Conservation (phyloP, 2,888 invertebrate species). For the Chymomyza caudatula region DNA sequence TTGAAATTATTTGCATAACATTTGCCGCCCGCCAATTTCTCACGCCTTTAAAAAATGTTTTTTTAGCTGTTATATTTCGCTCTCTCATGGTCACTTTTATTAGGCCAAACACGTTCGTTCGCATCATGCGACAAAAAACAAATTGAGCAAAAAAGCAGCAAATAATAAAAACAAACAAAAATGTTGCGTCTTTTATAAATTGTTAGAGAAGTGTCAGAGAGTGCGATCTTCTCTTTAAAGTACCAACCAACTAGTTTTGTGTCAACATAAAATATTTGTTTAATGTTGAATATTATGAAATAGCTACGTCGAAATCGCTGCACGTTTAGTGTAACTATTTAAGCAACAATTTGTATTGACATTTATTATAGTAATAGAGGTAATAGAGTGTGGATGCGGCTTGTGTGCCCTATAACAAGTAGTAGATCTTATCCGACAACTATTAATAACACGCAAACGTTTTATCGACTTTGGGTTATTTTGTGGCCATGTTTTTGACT, state of each 20-base stretch:
- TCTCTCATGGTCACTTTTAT: constrained; percentile 32
- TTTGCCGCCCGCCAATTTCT: background rate
- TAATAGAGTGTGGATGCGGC: background rate
- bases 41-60: background rate
- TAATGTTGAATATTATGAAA: background rate
- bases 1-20: no score
- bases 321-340: background rate
- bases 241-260: background rate
- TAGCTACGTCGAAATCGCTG: background rate
- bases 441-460: background rate
- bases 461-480: background rate
- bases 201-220: background rate
- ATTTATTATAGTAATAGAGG: background rate
- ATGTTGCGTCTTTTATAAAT: no score
- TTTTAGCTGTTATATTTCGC: background rate
- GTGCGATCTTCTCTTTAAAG: background rate
- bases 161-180: constrained; percentile 37
- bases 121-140: constrained; percentile 10
- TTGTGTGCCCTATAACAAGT: background rate
- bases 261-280: background rate
- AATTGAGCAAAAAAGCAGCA: constrained; percentile 29
- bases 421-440: background rate
- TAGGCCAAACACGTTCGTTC: constrained; percentile 28
- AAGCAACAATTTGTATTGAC: background rate
- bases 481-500: background rate